Evolutionary conservation across 2,113 vertebrate species (phyloP).

Genomic region (Danio rerio): GRCz12tu NC_133184.1:42686001-42686500

Average conservation of each 20-base stretch:
- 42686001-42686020: not conserved
- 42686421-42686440: slow-evolving; percentile 64
- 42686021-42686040: not conserved
- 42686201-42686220: slow-evolving; percentile 78
- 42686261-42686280: slow-evolving; percentile 69
- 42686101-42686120: slow-evolving; percentile 45
- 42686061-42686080: not conserved
- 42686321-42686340: slow-evolving; percentile 44
- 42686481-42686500: slow-evolving; percentile 74
- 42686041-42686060: not conserved
- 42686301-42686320: slow-evolving; percentile 52
- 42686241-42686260: slow-evolving; percentile 66
- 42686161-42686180: slow-evolving; percentile 70
- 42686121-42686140: slow-evolving; percentile 57
- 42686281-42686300: slow-evolving; percentile 60
- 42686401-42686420: slow-evolving; percentile 70
- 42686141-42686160: slow-evolving; percentile 63
- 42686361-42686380: slow-evolving; percentile 48
- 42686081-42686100: slow-evolving; percentile 48
- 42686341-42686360: slow-evolving; percentile 63
- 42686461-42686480: slow-evolving; percentile 76
- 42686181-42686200: slow-evolving; percentile 79
- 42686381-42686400: slow-evolving; percentile 47
- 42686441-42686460: slow-evolving; percentile 70
- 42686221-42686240: slow-evolving; percentile 70